Evolutionary conservation across 1,140 invertebrate species (phyloP).

Genomic region (Lepidurus couesii): DNA sequence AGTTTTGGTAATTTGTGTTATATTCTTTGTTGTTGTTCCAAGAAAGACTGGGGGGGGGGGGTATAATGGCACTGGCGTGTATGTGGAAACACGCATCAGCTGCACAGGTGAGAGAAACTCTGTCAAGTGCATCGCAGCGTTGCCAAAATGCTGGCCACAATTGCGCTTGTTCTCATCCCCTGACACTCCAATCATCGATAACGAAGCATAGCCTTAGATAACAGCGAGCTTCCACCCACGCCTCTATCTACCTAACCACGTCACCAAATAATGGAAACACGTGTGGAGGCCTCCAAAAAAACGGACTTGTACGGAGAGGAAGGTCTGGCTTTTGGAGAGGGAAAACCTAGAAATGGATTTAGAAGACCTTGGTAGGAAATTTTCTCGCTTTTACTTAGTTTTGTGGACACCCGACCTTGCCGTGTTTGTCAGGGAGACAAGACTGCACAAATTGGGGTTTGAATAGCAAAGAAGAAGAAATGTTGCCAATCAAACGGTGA

Average conservation of each 20-base stretch:
- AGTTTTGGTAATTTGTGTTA: not conserved
- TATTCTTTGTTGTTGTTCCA: constrained; percentile 4
- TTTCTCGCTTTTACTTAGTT: not conserved
- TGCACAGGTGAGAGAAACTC: constrained; percentile 21
- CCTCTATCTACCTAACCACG: not conserved
- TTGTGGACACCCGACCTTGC: not conserved
- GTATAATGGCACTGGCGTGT: constrained; percentile 4
- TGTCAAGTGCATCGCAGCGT: constrained; percentile 20
- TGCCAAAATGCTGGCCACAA: constrained; percentile 10
- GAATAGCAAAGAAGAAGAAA: not conserved
- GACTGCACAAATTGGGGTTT: not conserved
- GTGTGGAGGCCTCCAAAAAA: not conserved
- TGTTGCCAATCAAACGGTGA: no score
- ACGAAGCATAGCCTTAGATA: constrained; percentile 3
- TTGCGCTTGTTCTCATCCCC: constrained; percentile 2
- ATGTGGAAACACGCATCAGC: constrained; percentile 18
- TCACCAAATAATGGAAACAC: not conserved
- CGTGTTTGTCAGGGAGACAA: not conserved
- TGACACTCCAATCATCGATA: constrained; percentile 19
- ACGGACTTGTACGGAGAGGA: not conserved
- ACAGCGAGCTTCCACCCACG: not conserved
- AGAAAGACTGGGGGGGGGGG: not conserved
- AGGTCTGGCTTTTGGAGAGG: not conserved
- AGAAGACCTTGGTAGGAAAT: not conserved
- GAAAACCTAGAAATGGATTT: constrained; percentile 9